Evolutionary conservation across 2,113 vertebrate species (phyloP).

Genomic region (Diglossa brunneiventris): DNA sequence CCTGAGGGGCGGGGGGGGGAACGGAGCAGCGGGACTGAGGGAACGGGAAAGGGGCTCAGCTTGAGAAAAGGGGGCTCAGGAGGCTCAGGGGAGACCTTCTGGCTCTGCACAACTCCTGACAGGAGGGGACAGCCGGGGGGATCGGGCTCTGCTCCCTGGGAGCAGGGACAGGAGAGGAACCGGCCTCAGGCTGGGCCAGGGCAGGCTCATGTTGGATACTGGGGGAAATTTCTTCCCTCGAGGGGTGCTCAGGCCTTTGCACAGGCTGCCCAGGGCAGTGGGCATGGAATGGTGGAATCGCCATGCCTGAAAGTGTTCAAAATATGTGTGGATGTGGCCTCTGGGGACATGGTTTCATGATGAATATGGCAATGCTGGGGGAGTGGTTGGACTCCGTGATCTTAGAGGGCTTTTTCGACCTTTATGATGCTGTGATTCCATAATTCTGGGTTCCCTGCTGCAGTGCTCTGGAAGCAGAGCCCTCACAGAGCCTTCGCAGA

Average conservation of each 20-base stretch:
- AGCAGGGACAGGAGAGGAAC: too few relatives aligned
- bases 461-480: not conserved
- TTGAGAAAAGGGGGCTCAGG: not conserved
- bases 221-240: not conserved
- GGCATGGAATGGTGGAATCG: not conserved
- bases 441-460: not conserved
- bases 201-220: not conserved
- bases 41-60: not conserved
- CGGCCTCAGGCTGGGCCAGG: too few relatives aligned
- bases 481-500: too few relatives aligned
- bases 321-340: not conserved
- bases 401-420: not conserved
- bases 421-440: not conserved
- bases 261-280: not conserved
- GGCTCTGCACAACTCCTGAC: not conserved
- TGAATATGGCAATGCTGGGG: not conserved
- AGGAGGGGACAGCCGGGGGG: not conserved
- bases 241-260: not conserved
- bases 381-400: too few relatives aligned
- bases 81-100: too few relatives aligned
- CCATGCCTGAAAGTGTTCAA: not conserved
- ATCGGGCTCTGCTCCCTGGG: not conserved
- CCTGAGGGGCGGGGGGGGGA: not conserved
- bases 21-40: fast-evolving
- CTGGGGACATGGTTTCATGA: not conserved